Evolutionary conservation across 23 tunicate species (phyloP).

Genomic region (Phallusia fumigata): DNA sequence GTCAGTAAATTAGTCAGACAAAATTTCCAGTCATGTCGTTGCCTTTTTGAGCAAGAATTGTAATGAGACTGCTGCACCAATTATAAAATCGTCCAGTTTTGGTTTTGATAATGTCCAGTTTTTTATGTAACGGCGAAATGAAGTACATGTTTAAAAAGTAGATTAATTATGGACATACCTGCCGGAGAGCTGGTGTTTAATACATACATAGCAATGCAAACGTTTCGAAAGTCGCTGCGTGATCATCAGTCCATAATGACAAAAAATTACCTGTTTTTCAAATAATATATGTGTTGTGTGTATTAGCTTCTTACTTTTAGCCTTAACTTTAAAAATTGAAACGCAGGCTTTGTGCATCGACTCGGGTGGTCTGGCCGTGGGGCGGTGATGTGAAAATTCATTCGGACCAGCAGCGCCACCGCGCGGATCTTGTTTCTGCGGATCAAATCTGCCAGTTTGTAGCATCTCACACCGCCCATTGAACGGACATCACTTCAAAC

Average conservation of each 20-base stretch:
- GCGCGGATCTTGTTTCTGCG: background rate
- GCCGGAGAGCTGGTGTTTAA: no score
- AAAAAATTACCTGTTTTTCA: no score
- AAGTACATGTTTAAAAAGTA: no score
- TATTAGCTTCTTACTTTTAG: no score
- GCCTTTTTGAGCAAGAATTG: no score
- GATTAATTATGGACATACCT: no score
- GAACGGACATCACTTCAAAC: background rate
- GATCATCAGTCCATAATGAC: no score
- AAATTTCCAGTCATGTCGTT: no score
- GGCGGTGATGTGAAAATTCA: conserved; percentile 62
- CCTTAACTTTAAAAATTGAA: background rate
- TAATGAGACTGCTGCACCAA: background rate
- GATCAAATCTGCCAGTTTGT: background rate
- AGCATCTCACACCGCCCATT: background rate
- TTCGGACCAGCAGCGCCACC: conserved; percentile 25
- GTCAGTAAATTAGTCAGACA: conserved; percentile 23
- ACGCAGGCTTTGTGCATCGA: conserved; percentile 48
- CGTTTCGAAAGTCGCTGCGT: no score
- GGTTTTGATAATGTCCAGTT: background rate
- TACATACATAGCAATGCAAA: no score
- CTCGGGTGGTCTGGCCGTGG: conserved; percentile 58
- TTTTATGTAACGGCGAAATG: no score
- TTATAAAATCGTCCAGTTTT: background rate
- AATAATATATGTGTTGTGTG: no score